These are phyloP conservation scores for Picathartes gymnocephalus DNA, from an alignment of 2,113 vertebrate genomes.

Conservation along the genomic window DNA sequence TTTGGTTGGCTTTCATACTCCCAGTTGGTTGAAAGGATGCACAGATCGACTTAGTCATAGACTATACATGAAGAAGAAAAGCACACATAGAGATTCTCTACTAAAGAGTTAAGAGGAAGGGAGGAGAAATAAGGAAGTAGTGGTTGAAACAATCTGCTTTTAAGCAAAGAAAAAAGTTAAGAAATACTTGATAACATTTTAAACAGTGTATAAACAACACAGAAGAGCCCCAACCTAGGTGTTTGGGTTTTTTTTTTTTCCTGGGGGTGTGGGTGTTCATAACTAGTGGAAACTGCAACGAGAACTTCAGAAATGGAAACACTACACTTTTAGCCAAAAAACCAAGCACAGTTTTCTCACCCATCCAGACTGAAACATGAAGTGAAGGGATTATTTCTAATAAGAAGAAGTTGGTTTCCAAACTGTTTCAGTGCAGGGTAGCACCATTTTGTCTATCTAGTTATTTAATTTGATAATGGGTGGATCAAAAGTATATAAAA, in stretches of 20 bases:
- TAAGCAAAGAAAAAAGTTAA: background rate
- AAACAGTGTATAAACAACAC: background rate
- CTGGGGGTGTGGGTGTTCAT: background rate
- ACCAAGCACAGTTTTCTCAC: background rate
- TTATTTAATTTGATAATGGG: background rate
- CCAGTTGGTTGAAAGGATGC: background rate
- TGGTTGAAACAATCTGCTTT: conserved; percentile 24
- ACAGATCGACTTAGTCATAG: background rate
- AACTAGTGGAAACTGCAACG: background rate
- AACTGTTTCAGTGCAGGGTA: background rate
- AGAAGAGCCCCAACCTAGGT: background rate
- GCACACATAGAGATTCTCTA: background rate
- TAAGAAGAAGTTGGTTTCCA: background rate
- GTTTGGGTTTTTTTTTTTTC: background rate
- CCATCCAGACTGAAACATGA: background rate
- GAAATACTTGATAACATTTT: background rate
- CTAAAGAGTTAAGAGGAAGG: conserved; percentile 54
- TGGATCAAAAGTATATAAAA: background rate
- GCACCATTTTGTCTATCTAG: background rate
- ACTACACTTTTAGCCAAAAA: background rate
- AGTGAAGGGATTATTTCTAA: background rate
- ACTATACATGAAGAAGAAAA: background rate
- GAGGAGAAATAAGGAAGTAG: conserved; percentile 53
- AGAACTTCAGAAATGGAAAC: background rate
- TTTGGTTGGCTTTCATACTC: background rate